Conservation (phyloP, 1,140 invertebrate genomes). For the Eriosoma lanigerum region DNA sequence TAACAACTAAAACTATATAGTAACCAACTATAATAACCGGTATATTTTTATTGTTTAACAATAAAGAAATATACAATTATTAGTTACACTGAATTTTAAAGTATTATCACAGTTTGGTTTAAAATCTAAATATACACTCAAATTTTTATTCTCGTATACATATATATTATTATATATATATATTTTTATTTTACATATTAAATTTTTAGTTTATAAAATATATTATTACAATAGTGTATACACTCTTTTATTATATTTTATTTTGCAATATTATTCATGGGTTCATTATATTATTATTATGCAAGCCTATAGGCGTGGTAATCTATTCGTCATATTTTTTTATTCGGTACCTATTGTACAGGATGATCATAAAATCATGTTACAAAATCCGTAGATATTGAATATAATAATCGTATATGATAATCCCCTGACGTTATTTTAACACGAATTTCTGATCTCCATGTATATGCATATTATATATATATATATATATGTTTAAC, state of each 20-base stretch:
- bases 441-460: too few relatives aligned
- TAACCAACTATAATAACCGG: not conserved
- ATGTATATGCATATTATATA: too few relatives aligned
- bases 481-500: too few relatives aligned
- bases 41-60: not conserved
- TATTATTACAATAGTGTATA: not conserved
- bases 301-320: not conserved
- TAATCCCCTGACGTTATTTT: too few relatives aligned
- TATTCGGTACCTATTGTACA: not conserved
- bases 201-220: too few relatives aligned
- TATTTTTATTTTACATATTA: too few relatives aligned
- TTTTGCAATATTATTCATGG: not conserved
- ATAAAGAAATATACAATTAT: slow-evolving; percentile 20
- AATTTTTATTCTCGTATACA: too few relatives aligned
- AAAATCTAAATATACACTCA: not conserved
- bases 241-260: not conserved
- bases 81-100: not conserved
- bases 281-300: slow-evolving; percentile 3
- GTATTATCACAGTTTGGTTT: not conserved
- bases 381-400: too few relatives aligned
- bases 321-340: not conserved
- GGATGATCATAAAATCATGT: too few relatives aligned
- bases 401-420: too few relatives aligned
- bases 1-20: not conserved
- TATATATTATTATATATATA: too few relatives aligned